phyloP scores from a whole-genome alignment of 35 echinoderm and acorn worm genomes.

The Ptychodera flava region DNA sequence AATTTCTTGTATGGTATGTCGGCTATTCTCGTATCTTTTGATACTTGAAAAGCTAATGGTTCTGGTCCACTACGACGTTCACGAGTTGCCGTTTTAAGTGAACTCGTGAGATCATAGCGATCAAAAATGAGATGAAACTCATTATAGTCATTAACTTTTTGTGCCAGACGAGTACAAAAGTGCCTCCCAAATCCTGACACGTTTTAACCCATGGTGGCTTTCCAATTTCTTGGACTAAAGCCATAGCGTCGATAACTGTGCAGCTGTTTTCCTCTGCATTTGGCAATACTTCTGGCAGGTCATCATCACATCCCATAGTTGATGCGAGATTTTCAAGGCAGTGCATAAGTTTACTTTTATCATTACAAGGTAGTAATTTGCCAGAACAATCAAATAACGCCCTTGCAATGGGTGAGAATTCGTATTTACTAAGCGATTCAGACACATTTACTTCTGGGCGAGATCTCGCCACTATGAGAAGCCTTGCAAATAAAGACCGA shows the following conservation, averaged over 20 bases:
- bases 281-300: not conserved
- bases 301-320: not conserved
- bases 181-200: not conserved
- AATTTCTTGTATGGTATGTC: conserved; percentile 31
- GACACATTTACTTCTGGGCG: conserved; percentile 38
- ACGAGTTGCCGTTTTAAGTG: conserved; percentile 14
- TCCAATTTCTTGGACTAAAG: not conserved
- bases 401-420: conserved; percentile 28
- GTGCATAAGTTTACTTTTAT: conserved; percentile 36
- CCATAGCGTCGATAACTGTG: conserved; percentile 12
- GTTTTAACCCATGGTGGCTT: conserved; percentile 12
- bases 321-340: conserved; percentile 6
- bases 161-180: not conserved
- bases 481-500: conserved; percentile 31
- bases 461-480: conserved; percentile 32
- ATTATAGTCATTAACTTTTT: conserved; percentile 4
- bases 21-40: conserved; percentile 11
- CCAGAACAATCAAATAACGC: conserved; percentile 22
- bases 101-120: conserved; percentile 20
- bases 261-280: not conserved
- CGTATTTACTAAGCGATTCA: conserved; percentile 18
- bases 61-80: not conserved
- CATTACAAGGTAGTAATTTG: conserved; percentile 28
- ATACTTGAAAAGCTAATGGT: conserved; percentile 6
- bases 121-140: conserved; percentile 35